Conservation (phyloP, 2,113 vertebrate species). For the Epinephelus moara region DNA sequence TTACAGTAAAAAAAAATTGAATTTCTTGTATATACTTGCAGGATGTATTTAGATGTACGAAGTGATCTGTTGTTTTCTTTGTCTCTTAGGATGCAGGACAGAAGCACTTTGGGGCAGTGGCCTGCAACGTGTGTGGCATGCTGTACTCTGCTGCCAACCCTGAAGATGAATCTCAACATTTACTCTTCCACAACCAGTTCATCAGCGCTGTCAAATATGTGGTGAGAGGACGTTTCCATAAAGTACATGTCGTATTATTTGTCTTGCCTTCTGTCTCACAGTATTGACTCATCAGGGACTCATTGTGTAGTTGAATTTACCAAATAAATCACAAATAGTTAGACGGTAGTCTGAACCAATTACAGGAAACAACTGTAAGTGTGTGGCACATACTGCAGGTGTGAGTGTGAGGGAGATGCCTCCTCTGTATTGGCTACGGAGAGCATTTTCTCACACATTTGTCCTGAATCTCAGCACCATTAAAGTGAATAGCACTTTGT, state of each 20-base stretch:
- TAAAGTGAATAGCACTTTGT: too few relatives aligned
- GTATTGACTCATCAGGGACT: background rate
- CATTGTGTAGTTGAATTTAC: background rate
- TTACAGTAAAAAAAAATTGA: too few relatives aligned
- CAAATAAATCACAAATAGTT: background rate
- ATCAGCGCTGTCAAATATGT: conserved; percentile 98
- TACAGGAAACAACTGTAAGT: background rate
- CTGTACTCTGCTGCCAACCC: conserved; percentile 95
- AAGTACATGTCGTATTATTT: background rate
- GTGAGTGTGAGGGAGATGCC: background rate
- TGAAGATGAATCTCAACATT: conserved; percentile 97
- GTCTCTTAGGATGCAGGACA: conserved; percentile 91
- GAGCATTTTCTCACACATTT: background rate
- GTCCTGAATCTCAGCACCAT: background rate
- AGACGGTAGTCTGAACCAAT: background rate
- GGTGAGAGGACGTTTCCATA: conserved; percentile 86
- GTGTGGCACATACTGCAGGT: background rate
- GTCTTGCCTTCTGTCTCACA: background rate
- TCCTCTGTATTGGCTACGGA: background rate
- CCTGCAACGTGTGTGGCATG: conserved; percentile 97
- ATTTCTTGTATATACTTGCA: background rate
- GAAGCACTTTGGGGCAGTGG: conserved; percentile 95
- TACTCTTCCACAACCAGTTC: conserved; percentile 98
- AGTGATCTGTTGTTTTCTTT: conserved; percentile 12
- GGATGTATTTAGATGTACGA: background rate